Percentiles rank a stretch among this genome's conserved stretches.
These are phyloP conservation scores for Mirza zaza DNA, from an alignment of 2,113 vertebrate genomes.

Conservation along the genomic window DNA sequence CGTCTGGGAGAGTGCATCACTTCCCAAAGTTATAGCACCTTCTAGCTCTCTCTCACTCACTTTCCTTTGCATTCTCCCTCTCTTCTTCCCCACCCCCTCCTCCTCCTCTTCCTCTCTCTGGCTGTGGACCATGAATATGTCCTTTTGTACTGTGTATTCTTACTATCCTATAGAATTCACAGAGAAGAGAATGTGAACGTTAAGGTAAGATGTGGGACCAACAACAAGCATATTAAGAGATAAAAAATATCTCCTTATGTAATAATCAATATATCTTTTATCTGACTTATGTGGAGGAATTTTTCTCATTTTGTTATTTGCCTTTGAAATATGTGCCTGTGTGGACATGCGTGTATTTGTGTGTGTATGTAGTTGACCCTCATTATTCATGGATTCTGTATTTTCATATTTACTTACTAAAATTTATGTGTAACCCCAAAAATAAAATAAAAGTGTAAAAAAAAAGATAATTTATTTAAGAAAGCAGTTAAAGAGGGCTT, in stretches of 20 bases:
- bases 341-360: not conserved
- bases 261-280: constrained; percentile 7
- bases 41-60: not conserved
- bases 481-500: not conserved
- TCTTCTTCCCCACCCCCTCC: no score
- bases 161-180: not conserved
- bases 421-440: not conserved
- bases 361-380: not conserved
- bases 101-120: not conserved
- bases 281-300: not conserved
- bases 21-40: not conserved
- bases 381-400: not conserved
- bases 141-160: not conserved
- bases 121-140: not conserved
- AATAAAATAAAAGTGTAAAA: no score
- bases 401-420: not conserved
- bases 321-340: not conserved
- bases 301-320: not conserved
- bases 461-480: not conserved
- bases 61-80: not conserved
- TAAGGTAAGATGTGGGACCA: not conserved
- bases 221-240: not conserved
- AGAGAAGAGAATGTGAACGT: not conserved
- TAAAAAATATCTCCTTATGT: not conserved
- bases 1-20: not conserved